Evolutionary conservation across 2,888 invertebrate genomes (phyloP), one percentile per base, ranked within the genome.

Genomic region (Perithous albicinctus): DNA sequence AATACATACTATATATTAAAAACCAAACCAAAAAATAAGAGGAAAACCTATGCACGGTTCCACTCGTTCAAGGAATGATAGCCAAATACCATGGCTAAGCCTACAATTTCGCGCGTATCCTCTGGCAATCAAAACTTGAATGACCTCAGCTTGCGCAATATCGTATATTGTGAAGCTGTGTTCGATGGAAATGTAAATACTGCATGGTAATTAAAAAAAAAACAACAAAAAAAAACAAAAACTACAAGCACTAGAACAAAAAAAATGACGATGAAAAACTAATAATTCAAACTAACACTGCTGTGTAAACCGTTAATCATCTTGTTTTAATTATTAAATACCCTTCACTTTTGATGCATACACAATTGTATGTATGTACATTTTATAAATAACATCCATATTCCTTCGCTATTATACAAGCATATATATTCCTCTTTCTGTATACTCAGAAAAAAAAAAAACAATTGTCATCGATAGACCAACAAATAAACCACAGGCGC

Each of bases 1-100:
- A 72, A 85, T 85, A 84, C 84, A 83, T 80, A 85, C 84, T 87
- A 82, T 82, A 88, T 86, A 87, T 85, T 82, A 78, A 85, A 84
- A 74, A 41, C 18, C 77, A 61, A 54, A 70, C 2, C n/a, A 74
- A 78, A 69, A 35, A 48, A 59, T 66, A 66, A 46, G 23, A 23
- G 63, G 59, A 66, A 66, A 32, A 15, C 15, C 61, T 43, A 74
- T 81, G 77, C 73, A 74, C 77, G 56, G 29, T 32, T 80, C 77
- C 54, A 41, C 74, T 77, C 61, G 70, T 82, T 81, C n/a, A 66
- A 70, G 74, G 41, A 26, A 82, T 43, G 41, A 59, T 74, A 23
- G 61, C 48, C 61, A 54, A 51, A 41, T 10, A 43, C 66, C 41
- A 41, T 7, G 63, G 61, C 59, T 46, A 74, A 18, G 51, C 64